Base-by-base conservation (phyloP, 2,113 vertebrate species). In the Pelusios castaneus region DNA sequence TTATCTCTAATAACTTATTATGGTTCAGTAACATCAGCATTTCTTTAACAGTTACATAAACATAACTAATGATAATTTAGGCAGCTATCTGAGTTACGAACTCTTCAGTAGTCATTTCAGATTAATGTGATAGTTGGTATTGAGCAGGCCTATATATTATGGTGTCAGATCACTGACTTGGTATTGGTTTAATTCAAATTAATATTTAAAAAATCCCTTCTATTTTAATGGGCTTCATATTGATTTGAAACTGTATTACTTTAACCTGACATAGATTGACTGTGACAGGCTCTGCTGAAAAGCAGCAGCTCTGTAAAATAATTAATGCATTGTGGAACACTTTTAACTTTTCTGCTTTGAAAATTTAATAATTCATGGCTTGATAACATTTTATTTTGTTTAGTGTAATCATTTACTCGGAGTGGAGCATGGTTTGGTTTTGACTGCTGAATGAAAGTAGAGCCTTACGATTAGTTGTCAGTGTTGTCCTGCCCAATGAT, bases 381-480 rank as follows among this genome's bases (percentile, higher is more conserved):
- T 92, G 55, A 49, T 82, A 16, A 88, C 88, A 22, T 73, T 92
- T 58, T 92, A 38, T 93, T 95, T 95, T 95, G 49, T 85, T 96
- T 96, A 93, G 43, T 87, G 47, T 90, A 88, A 82, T 92, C 55
- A 86, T 88, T 89, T 78, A 47, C 87, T 91, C 52, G 2, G 1
- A 80, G 45, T 31, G 47, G 88, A 29, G 84, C 90, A 43, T 6
- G 52, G 78, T 49, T 93, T 9, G 3, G 56, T 63, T 88, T 89
- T 81, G 41, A 89, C 77, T 45, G 55, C 6, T 43, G 75, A 82
- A n/a, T 86, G 60, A 43, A n/a, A 83, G 55, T 78, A 45, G 56
- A 85, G 58, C 47, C 79, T 89, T 79, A 73, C 34, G 43, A 90
- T 86, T 8, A 85, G 54, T 45, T 56, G 0, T 85, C 83, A 67